Conservation (phyloP, 1,140 invertebrate species). For the Hydropsyche tenuis region DNA sequence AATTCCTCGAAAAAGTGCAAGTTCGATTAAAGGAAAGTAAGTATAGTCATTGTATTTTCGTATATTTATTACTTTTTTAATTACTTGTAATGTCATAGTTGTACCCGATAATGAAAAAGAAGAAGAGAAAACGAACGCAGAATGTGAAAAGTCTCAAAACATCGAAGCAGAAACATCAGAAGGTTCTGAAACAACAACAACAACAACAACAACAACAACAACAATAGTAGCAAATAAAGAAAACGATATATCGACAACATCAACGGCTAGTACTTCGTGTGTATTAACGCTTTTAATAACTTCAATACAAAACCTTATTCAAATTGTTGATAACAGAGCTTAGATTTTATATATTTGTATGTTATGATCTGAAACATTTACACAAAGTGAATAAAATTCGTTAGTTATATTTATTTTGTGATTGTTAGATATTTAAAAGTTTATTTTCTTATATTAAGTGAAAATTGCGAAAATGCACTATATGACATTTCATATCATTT, state of each 20-base stretch:
- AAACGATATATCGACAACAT: not conserved
- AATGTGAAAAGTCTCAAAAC: constrained; percentile 18
- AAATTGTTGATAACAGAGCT: constrained; percentile 37
- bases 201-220: too few relatives aligned
- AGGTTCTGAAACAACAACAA: constrained; percentile 16
- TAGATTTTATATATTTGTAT: constrained; percentile 30
- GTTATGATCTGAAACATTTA: constrained; percentile 22
- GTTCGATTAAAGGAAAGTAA: not conserved
- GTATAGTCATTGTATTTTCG: not conserved
- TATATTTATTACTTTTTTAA: not conserved
- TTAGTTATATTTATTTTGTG: constrained; percentile 14
- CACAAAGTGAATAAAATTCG: not conserved
- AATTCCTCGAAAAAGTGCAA: constrained; percentile 24
- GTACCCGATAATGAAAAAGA: not conserved
- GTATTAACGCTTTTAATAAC: constrained; percentile 24
- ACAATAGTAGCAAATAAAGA: constrained; percentile 23
- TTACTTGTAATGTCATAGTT: too few relatives aligned
- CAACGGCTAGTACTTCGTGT: not conserved
- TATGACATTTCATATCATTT: constrained; percentile 20
- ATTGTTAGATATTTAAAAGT: constrained; percentile 14
- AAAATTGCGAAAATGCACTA: not conserved
- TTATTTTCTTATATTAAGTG: constrained; percentile 21
- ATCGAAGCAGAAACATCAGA: constrained; percentile 40
- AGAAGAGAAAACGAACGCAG: not conserved
- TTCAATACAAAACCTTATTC: constrained; percentile 39